Conservation (phyloP, 2,888 invertebrate genomes). For the Zelleria hepariella region DNA sequence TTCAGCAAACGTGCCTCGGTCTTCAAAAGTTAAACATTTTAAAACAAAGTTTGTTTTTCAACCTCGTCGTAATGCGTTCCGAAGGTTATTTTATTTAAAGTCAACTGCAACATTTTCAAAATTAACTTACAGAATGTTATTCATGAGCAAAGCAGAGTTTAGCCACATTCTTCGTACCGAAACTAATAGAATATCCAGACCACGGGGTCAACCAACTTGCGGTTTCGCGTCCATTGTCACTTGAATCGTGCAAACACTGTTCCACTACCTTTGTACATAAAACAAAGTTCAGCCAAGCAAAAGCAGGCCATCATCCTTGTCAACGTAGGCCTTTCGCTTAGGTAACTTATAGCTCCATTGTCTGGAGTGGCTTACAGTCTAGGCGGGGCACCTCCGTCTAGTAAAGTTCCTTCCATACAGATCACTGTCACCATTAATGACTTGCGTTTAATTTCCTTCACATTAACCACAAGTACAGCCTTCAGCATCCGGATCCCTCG, state of each 20-base stretch:
- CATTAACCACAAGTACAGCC: neutral
- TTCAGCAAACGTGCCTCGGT: neutral
- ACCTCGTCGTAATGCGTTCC: neutral
- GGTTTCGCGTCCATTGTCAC: neutral
- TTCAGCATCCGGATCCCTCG: neutral
- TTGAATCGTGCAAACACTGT: neutral
- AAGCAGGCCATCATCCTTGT: conserved; percentile 47
- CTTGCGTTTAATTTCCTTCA: conserved; percentile 11
- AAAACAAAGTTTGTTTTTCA: neutral
- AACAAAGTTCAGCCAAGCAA: neutral
- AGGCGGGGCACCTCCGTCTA: conserved; percentile 4
- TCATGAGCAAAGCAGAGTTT: too few species aligned
- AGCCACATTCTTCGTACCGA: neutral
- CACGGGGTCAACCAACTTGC: neutral
- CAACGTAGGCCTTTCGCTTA: conserved; percentile 51
- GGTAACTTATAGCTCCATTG: conserved; percentile 50
- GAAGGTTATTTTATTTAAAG: neutral
- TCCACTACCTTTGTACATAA: neutral
- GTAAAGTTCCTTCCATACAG: neutral
- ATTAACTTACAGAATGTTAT: too few species aligned
- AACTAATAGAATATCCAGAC: neutral
- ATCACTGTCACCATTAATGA: conserved; percentile 17
- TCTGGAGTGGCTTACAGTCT: conserved; percentile 29
- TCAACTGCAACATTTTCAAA: neutral
- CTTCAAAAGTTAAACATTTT: neutral